These are phyloP conservation scores for Sycophaga agraensis DNA, from an alignment of 1,140 invertebrate species.

Conservation along the genomic window DNA sequence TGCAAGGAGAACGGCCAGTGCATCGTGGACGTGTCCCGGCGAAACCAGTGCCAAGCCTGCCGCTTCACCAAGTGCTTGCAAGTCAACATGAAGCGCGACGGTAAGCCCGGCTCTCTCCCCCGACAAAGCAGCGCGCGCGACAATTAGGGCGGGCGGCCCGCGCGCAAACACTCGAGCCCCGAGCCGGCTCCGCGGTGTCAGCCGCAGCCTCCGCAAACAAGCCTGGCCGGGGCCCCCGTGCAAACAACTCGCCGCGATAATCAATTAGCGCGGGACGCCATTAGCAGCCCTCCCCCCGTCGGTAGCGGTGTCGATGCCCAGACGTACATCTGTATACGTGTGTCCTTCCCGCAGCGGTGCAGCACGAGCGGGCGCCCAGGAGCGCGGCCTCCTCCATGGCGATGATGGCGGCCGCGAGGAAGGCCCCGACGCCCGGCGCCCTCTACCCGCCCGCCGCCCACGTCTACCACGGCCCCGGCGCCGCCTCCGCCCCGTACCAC, in stretches of 20 bases:
- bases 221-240: no score
- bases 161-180: conserved; percentile 18
- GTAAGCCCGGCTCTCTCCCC: conserved; percentile 59
- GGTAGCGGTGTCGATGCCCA: conserved; percentile 2
- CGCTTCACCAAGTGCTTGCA: conserved; percentile 89
- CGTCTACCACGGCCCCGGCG: conserved; percentile 33
- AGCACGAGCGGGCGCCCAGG: conserved; percentile 83
- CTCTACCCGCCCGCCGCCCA: conserved; percentile 41
- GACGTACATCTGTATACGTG: background rate
- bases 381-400: conserved; percentile 54
- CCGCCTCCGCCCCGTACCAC: conserved; percentile 50
- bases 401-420: conserved; percentile 35
- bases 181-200: no score
- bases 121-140: background rate
- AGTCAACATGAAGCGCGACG: conserved; percentile 94
- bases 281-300: conserved; percentile 40
- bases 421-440: background rate
- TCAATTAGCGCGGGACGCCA: conserved; percentile 41
- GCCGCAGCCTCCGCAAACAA: no score
- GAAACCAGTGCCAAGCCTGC: conserved; percentile 95
- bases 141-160: background rate
- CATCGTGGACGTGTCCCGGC: conserved; percentile 85
- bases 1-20: conserved; percentile 90
- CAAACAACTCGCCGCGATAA: no score
- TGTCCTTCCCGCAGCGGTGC: conserved; percentile 69